A percentile compares a stretch with the other conserved stretches of the same genome.
These are phyloP conservation scores for Saguinus midas DNA, from an alignment of 2,113 vertebrate genomes.

Conservation along the genomic window DNA sequence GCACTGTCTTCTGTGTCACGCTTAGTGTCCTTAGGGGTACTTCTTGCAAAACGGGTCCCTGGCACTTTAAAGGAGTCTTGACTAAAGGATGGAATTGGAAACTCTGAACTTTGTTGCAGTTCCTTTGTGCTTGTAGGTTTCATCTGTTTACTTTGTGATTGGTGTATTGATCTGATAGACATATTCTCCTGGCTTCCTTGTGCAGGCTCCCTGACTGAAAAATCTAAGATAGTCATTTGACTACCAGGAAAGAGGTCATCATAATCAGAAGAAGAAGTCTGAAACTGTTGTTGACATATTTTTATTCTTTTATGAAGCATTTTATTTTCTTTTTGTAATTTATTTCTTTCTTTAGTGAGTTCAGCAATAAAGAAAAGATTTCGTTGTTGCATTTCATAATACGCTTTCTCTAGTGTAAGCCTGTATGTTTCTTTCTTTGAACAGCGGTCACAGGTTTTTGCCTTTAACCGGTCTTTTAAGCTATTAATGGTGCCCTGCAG, in stretches of 20 bases:
- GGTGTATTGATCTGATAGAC: fast-evolving
- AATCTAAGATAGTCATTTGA: not conserved
- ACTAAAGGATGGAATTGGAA: fast-evolving
- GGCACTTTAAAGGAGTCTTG: not conserved
- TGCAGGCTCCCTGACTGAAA: not conserved
- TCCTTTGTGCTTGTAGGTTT: not conserved
- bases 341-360: slow-evolving; percentile 38
- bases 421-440: not conserved
- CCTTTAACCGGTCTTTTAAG: not conserved
- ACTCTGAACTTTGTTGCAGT: not conserved
- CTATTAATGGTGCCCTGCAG: not conserved
- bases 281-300: fast-evolving
- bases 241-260: not conserved
- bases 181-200: fast-evolving
- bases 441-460: slow-evolving; percentile 38
- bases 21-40: not conserved
- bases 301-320: not conserved
- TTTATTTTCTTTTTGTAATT: slow-evolving; percentile 61
- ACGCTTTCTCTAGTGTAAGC: not conserved
- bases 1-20: fast-evolving
- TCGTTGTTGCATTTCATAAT: slow-evolving; percentile 1
- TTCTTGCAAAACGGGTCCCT: not conserved
- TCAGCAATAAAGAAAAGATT: not conserved
- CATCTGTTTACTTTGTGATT: not conserved
- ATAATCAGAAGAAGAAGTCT: not conserved